Evolutionary conservation across 2,888 invertebrate species (phyloP), one percentile per base, ranked within the genome.

Genomic region (Hoplodrina ambigua): DNA sequence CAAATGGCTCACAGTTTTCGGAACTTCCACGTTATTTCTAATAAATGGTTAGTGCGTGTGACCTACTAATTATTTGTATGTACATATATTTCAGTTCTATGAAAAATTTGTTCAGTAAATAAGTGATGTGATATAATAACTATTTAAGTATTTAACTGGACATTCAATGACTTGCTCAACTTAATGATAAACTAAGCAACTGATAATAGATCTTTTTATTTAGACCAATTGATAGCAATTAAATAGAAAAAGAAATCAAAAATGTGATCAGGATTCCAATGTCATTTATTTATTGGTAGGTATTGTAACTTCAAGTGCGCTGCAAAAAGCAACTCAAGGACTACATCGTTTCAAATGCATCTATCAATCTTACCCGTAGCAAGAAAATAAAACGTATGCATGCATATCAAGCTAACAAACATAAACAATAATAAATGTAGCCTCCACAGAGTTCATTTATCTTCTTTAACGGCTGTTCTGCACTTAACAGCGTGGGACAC

Each of bases 401-500:
- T 50, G 55, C 50, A 62, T 25, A 41, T 55, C 56, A 65, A n/a
- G 61, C 50, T 61, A 41, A 55, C 54, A 65, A 49, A 52, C 30
- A 62, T 55, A 78, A 76, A 56, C 60, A 68, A 75, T 72, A 77
- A 68, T 60, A 64, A 60, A 77, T 79, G 49, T 68, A 50, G 44
- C 19, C 50, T 61, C 50, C 11, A 25, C 41, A 53, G 55, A 49
- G 63, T 19, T 67, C 66, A 67, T 80, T 70, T 53, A 57, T 78
- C 78, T 78, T 80, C 56, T 80, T 78, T 75, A 78, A 60, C 80
- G 76, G 69, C 63, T 65, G 37, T 50, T 41, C 46, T 30, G 10
- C 37, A 58, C 54, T 64, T 19, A 63, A 75, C 56, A 80, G 78
- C 78, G 78, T 78, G 81, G 77, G 78, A 78, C 61, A 53, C 76